phyloP scores from a whole-genome alignment of 1,140 invertebrate species.

The Macrostomum lignano region DNA sequence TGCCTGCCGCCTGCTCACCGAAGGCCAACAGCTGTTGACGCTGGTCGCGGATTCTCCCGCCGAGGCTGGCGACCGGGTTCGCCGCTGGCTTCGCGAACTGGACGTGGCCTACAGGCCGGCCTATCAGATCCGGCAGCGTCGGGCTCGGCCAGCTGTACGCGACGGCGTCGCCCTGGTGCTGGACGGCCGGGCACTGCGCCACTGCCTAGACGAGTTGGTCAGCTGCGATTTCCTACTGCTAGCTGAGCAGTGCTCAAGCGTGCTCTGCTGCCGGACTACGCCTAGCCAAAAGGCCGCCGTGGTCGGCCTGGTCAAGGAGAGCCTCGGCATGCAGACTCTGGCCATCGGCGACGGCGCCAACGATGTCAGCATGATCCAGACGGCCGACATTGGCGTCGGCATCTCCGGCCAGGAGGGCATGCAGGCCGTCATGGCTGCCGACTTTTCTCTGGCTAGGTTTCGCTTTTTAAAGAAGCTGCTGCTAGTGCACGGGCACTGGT shows the following conservation, averaged over 20 bases:
- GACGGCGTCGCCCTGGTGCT: slow-evolving; percentile 3
- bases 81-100: too few relatives aligned
- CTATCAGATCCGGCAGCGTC: too few relatives aligned
- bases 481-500: slow-evolving; percentile 79
- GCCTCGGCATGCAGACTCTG: slow-evolving; percentile 49
- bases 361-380: slow-evolving; percentile 99
- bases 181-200: not conserved
- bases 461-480: slow-evolving; percentile 53
- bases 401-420: slow-evolving; percentile 74
- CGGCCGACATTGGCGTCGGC: slow-evolving; percentile 67
- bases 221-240: not conserved
- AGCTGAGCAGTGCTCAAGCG: slow-evolving; percentile 17
- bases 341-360: slow-evolving; percentile 93
- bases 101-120: too few relatives aligned
- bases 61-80: too few relatives aligned
- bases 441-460: slow-evolving; percentile 71
- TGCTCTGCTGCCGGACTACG: slow-evolving; percentile 25
- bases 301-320: slow-evolving; percentile 64
- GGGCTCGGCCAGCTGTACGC: too few relatives aligned
- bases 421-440: slow-evolving; percentile 83
- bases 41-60: too few relatives aligned
- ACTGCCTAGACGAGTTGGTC: not conserved
- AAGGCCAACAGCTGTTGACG: too few relatives aligned
- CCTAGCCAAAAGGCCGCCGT: slow-evolving; percentile 38
- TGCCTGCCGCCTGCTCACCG: too few relatives aligned